A percentile compares a stretch with the other conserved stretches of the same genome.
Evolutionary conservation across 2,888 invertebrate species (phyloP).

Genomic region (Steinernema carpocapsae): DNA sequence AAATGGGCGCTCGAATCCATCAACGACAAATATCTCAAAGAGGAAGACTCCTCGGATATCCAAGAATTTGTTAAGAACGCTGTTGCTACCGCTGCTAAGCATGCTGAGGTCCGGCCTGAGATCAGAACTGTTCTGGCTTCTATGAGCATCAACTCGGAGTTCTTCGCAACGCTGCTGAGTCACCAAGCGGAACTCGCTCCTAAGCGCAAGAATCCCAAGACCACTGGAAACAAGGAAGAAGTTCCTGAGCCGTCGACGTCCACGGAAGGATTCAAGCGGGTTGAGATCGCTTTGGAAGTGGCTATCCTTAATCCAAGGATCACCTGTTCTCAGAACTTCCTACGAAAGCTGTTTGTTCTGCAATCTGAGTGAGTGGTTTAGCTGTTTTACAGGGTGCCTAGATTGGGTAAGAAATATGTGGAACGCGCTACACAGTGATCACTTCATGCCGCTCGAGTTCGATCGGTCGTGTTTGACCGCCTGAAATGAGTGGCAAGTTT

Average conservation of each 20-base stretch:
- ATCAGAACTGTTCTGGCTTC: not conserved
- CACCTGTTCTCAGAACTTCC: not conserved
- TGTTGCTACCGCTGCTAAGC: not conserved
- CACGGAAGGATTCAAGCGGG: not conserved
- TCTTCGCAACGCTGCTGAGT: not conserved
- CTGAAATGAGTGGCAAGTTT: too few relatives aligned
- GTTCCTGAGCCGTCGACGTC: slow-evolving; percentile 1
- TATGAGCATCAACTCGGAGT: not conserved
- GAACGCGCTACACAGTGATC: too few relatives aligned
- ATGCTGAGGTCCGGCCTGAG: not conserved
- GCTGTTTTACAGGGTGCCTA: not conserved
- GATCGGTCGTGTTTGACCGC: too few relatives aligned
- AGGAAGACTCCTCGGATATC: slow-evolving; percentile 16
- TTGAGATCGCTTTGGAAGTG: not conserved
- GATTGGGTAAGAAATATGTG: too few relatives aligned
- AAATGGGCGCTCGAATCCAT: slow-evolving; percentile 46
- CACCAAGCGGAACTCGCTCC: not conserved
- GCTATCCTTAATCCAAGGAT: not conserved
- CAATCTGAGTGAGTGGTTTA: not conserved
- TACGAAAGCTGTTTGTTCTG: not conserved
- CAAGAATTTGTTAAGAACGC: not conserved
- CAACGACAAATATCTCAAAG: slow-evolving; percentile 39
- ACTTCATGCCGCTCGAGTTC: too few relatives aligned
- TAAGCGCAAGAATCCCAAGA: slow-evolving; percentile 6
- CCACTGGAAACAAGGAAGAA: not conserved